Conservation (phyloP, 2,888 invertebrate species). For the Antheraea assamensis region DNA sequence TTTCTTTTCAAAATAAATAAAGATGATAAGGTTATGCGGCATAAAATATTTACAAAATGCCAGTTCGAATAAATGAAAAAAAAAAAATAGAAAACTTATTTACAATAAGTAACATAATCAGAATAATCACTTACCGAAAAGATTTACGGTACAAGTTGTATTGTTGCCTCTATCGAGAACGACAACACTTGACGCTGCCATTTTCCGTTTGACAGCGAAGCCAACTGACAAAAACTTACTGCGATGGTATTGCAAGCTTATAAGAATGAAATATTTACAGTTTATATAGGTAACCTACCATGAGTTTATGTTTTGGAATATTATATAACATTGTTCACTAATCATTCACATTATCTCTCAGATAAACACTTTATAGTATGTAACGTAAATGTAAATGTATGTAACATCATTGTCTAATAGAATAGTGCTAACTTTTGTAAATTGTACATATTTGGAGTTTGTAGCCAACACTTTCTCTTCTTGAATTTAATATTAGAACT, state of each 20-base stretch:
- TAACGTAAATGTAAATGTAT: not conserved
- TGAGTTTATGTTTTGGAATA: not conserved
- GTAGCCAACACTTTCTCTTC: not conserved
- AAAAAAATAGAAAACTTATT: constrained; percentile 24
- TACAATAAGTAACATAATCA: constrained; percentile 28
- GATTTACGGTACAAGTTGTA: constrained; percentile 97
- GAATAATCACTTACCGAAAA: constrained; percentile 89
- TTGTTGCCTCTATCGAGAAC: constrained; percentile 97
- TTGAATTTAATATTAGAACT: not conserved
- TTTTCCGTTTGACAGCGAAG: constrained; percentile 82
- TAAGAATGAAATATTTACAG: constrained; percentile 5
- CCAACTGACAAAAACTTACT: constrained; percentile 62
- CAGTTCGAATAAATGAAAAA: constrained; percentile 4
- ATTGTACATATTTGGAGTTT: not conserved
- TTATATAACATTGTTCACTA: not conserved
- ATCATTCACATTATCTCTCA: not conserved
- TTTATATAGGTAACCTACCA: not conserved
- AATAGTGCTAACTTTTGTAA: not conserved
- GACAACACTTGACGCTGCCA: constrained; percentile 96
- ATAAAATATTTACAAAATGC: constrained; percentile 12
- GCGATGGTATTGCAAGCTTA: constrained; percentile 16
- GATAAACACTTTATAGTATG: not conserved
- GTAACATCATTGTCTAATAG: not conserved
- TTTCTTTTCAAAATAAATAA: constrained; percentile 63
- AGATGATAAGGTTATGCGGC: constrained; percentile 64